phyloP scores from a whole-genome alignment of 1,140 invertebrate genomes.

The Diachasmimorpha longicaudata region DNA sequence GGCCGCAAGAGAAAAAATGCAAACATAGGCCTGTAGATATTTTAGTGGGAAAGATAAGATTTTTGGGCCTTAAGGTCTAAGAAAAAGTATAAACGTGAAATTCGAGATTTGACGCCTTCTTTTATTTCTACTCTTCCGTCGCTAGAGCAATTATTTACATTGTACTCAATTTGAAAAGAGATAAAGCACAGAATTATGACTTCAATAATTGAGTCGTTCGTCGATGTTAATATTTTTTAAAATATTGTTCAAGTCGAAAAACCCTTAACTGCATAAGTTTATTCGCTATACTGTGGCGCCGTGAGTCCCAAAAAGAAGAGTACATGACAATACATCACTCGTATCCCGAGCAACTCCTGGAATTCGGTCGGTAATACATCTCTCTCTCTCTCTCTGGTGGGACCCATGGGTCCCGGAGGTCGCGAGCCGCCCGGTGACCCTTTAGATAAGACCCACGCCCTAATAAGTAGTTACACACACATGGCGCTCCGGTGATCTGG shows the following conservation, averaged over 20 bases:
- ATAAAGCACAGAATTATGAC: too few relatives aligned
- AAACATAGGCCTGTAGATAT: neutral
- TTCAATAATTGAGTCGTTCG: too few relatives aligned
- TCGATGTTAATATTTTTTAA: too few relatives aligned
- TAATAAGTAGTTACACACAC: conserved; percentile 61
- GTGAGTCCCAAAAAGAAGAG: neutral
- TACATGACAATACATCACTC: neutral
- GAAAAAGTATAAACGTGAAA: neutral
- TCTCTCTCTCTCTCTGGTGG: conserved; percentile 33
- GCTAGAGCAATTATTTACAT: too few relatives aligned
- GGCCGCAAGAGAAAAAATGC: neutral
- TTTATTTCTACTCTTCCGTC: neutral
- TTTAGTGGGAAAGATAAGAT: neutral
- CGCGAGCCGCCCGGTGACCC: conserved; percentile 56
- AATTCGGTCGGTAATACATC: conserved; percentile 49
- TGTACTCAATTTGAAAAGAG: too few relatives aligned
- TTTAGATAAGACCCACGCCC: conserved; percentile 62
- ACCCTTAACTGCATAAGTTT: too few relatives aligned
- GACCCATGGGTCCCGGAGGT: conserved; percentile 51
- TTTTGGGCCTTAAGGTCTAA: neutral
- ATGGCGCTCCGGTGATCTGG: conserved; percentile 27
- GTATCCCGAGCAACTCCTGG: conserved; percentile 54
- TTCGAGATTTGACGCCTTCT: neutral
- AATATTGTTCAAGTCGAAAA: too few relatives aligned
- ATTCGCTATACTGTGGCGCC: conserved; percentile 1